These are phyloP conservation scores for Bovichtus variegatus DNA, from an alignment of 2,797 vertebrate species.

Conservation along the genomic window DNA sequence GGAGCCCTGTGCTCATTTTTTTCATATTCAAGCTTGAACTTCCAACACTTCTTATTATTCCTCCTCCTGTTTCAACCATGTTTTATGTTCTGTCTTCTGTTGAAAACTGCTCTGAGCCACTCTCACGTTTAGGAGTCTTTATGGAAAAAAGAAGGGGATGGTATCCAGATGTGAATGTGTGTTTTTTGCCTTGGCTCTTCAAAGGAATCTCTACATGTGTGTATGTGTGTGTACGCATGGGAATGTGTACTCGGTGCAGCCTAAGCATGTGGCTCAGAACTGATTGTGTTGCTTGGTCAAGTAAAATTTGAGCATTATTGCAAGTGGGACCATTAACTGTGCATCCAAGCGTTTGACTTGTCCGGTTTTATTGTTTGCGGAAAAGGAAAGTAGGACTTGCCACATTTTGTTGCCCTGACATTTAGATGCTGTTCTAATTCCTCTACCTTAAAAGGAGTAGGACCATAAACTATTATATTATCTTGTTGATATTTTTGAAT, in stretches of 20 bases:
- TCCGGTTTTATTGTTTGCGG: constrained; percentile 60
- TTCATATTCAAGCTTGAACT: constrained; percentile 41
- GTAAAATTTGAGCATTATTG: constrained; percentile 60
- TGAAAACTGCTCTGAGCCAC: constrained; percentile 61
- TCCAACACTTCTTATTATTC: constrained; percentile 60
- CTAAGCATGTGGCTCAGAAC: constrained; percentile 58
- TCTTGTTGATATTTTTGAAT: constrained; percentile 19
- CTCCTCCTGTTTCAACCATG: constrained; percentile 53
- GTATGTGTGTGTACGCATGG: constrained; percentile 5
- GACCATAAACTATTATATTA: constrained; percentile 17
- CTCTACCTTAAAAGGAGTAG: constrained; percentile 36
- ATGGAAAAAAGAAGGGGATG: constrained; percentile 74
- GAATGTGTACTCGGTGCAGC: constrained; percentile 33
- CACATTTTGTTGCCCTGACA: constrained; percentile 42
- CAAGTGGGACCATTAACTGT: constrained; percentile 69
- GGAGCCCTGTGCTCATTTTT: constrained; percentile 42
- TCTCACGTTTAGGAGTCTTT: constrained; percentile 75
- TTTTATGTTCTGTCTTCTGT: constrained; percentile 52
- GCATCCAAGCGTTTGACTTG: constrained; percentile 59
- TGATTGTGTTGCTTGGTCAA: constrained; percentile 67
- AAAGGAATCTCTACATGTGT: constrained; percentile 42
- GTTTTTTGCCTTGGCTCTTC: constrained; percentile 55
- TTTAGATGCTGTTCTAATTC: constrained; percentile 52
- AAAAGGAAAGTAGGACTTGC: constrained; percentile 24
- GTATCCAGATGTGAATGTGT: constrained; percentile 82